Evolutionary conservation across 2,113 vertebrate species (phyloP).

Genomic region (Nesogale talazaci): DNA sequence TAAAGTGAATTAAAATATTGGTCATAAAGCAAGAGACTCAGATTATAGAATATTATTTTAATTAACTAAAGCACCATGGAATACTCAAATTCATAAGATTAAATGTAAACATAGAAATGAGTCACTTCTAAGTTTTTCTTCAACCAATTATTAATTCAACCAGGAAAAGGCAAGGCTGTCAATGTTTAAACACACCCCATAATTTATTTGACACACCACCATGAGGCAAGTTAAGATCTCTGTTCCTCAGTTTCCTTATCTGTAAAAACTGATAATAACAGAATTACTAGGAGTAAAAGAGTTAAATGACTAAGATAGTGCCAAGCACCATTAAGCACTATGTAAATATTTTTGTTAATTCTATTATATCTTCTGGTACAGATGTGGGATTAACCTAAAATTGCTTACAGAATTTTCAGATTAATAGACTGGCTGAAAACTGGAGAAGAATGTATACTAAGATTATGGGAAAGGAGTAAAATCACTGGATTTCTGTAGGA

Average conservation of each 20-base stretch:
- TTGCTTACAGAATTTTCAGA: constrained; percentile 7
- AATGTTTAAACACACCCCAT: not conserved
- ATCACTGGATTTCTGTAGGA: not conserved
- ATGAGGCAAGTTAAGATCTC: not conserved
- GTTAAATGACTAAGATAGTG: not conserved
- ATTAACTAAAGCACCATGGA: not conserved
- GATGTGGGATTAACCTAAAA: constrained; percentile 36
- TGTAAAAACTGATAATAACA: not conserved
- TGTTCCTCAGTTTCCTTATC: constrained; percentile 29
- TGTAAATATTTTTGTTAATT: not conserved
- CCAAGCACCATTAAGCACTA: not conserved
- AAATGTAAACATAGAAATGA: not conserved
- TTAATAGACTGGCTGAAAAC: not conserved
- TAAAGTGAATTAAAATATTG: constrained; percentile 39
- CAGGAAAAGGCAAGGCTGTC: not conserved
- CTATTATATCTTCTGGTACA: not conserved
- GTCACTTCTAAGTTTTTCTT: not conserved
- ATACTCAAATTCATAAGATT: not conserved
- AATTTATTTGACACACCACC: not conserved
- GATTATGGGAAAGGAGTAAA: not conserved
- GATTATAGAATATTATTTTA: constrained; percentile 21
- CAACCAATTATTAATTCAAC: constrained; percentile 26
- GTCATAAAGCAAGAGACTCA: not conserved
- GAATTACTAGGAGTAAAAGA: not conserved
- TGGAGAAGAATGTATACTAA: not conserved